Conservation (phyloP, 2,113 vertebrate genomes). For the Pollachius pollachius region DNA sequence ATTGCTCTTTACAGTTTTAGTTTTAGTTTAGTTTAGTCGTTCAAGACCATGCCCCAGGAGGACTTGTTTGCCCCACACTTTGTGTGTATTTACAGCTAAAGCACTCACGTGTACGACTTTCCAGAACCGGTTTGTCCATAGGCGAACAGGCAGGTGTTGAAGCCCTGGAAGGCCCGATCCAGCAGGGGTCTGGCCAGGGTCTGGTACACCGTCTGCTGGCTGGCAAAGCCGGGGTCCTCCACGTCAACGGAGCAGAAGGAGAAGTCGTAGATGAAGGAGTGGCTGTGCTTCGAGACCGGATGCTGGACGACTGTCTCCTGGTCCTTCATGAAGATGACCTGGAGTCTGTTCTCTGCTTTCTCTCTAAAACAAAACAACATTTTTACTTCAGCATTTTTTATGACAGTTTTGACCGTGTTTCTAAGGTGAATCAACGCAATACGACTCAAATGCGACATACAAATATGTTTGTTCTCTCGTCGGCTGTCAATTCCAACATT, state of each 20-base stretch:
- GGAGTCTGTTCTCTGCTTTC: constrained; percentile 73
- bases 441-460: no score
- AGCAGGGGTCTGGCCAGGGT: constrained; percentile 83
- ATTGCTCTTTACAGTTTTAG: no score
- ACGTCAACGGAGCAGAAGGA: constrained; percentile 88
- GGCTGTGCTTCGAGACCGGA: constrained; percentile 80
- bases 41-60: no score
- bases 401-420: no score
- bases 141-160: constrained; percentile 92
- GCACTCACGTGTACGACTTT: constrained; percentile 94
- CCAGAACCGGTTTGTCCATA: constrained; percentile 97
- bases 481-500: no score
- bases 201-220: constrained; percentile 82
- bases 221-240: constrained; percentile 72
- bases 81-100: neutral
- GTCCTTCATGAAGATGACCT: constrained; percentile 80
- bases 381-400: no score
- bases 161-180: constrained; percentile 87
- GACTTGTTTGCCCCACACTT: no score
- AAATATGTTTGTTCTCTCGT: no score
- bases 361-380: constrained; percentile 72
- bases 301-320: constrained; percentile 82
- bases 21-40: no score
- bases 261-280: constrained; percentile 84
- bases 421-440: no score